phyloP scores from a whole-genome alignment of 1,140 invertebrate genomes.

The Leguminivora glycinivorella region DNA sequence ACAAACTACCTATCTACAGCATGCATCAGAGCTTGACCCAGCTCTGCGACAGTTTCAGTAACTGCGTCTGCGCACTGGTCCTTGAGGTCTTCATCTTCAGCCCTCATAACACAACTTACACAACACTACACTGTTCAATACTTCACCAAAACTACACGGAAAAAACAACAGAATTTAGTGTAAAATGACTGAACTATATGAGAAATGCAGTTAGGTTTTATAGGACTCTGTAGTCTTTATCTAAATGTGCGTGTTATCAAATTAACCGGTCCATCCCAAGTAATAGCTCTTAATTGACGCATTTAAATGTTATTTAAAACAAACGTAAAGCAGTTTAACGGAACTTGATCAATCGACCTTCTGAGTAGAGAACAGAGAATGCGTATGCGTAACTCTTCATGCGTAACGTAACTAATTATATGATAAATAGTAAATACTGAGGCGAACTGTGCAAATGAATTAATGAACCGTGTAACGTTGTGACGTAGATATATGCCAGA shows the following conservation, averaged over 20 bases:
- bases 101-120: neutral
- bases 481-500: neutral
- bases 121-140: neutral
- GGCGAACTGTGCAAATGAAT: too few relatives aligned
- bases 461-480: neutral
- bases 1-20: slow-evolving; percentile 16
- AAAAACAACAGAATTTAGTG: neutral
- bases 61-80: neutral
- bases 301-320: neutral
- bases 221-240: neutral
- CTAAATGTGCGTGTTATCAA: too few relatives aligned
- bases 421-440: too few relatives aligned
- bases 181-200: neutral
- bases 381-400: neutral
- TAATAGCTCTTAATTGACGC: neutral
- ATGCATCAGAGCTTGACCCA: neutral
- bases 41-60: neutral
- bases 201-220: neutral
- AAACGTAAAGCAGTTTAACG: neutral
- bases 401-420: neutral
- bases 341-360: neutral
- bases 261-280: neutral
- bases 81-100: neutral
- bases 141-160: neutral
- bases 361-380: neutral